Evolutionary conservation across 1,140 invertebrate species (phyloP).

Genomic region (Rhyacophila brunnea): DNA sequence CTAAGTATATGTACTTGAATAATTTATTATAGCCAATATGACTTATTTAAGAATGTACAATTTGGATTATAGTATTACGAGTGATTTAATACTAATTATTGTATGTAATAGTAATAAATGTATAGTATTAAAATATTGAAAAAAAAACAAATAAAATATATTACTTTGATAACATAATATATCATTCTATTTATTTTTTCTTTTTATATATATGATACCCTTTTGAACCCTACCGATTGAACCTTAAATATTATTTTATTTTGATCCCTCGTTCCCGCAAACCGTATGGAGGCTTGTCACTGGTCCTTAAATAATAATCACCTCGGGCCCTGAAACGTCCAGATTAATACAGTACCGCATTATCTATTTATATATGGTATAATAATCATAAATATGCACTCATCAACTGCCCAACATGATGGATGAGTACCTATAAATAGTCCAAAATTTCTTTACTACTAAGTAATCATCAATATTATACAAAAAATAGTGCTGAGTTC

Average conservation of each 20-base stretch:
- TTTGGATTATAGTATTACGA: neutral
- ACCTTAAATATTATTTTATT: constrained; percentile 1
- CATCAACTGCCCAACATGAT: too few relatives aligned
- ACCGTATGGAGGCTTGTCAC: constrained; percentile 24
- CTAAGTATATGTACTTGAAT: too few relatives aligned
- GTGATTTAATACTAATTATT: neutral
- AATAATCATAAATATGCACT: too few relatives aligned
- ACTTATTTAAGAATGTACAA: neutral
- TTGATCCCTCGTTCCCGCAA: constrained; percentile 14
- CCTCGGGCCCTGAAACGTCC: constrained; percentile 44
- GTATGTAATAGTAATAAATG: neutral
- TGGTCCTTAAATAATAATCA: constrained; percentile 43
- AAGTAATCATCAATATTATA: too few relatives aligned
- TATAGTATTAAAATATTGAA: neutral
- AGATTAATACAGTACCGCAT: too few relatives aligned
- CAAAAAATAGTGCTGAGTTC: too few relatives aligned
- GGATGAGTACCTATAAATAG: too few relatives aligned
- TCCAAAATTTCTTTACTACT: too few relatives aligned
- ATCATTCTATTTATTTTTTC: neutral
- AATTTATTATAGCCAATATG: neutral
- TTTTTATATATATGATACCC: too few relatives aligned
- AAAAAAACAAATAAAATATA: neutral
- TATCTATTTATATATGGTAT: too few relatives aligned
- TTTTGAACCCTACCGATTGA: too few relatives aligned
- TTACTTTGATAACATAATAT: constrained; percentile 1